A percentile compares a stretch with the other conserved stretches of the same genome.
These are phyloP conservation scores for Drosophila yakuba DNA, from an alignment of 1,140 invertebrate species.

Conservation along the genomic window DNA sequence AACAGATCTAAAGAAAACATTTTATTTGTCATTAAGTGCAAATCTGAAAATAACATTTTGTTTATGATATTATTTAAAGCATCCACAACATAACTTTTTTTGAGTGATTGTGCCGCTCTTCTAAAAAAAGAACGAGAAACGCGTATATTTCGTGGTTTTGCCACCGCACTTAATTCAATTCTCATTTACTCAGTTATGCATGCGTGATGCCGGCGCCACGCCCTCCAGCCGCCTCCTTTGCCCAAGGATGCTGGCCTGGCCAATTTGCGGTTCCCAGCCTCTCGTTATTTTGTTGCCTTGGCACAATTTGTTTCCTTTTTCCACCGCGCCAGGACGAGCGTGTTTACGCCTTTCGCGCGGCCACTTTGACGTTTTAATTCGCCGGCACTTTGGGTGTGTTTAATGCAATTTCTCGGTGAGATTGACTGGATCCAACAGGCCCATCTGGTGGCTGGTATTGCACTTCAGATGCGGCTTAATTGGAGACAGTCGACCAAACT, in stretches of 20 bases:
- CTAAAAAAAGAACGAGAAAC: conserved; percentile 17
- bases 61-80: too few species aligned
- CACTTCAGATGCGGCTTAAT: conserved; percentile 57
- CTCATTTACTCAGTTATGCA: conserved; percentile 61
- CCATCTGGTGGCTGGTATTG: conserved; percentile 13
- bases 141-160: conserved; percentile 59
- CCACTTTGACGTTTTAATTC: conserved; percentile 49
- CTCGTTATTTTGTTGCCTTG: conserved; percentile 48
- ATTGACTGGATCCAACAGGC: conserved; percentile 15
- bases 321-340: conserved; percentile 21
- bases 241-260: conserved; percentile 36
- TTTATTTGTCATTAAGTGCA: too few species aligned
- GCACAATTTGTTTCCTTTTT: conserved; percentile 24
- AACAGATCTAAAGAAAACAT: too few species aligned
- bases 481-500: conserved; percentile 64
- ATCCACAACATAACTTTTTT: background rate
- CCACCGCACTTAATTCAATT: conserved; percentile 66
- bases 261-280: conserved; percentile 36
- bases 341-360: conserved; percentile 25
- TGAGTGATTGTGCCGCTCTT: background rate
- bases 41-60: too few species aligned
- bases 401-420: conserved; percentile 57
- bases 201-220: conserved; percentile 33
- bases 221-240: background rate
- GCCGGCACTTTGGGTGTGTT: conserved; percentile 27